Evolutionary conservation across 1,140 invertebrate genomes (phyloP).

Genomic region (Ceratitis capitata): DNA sequence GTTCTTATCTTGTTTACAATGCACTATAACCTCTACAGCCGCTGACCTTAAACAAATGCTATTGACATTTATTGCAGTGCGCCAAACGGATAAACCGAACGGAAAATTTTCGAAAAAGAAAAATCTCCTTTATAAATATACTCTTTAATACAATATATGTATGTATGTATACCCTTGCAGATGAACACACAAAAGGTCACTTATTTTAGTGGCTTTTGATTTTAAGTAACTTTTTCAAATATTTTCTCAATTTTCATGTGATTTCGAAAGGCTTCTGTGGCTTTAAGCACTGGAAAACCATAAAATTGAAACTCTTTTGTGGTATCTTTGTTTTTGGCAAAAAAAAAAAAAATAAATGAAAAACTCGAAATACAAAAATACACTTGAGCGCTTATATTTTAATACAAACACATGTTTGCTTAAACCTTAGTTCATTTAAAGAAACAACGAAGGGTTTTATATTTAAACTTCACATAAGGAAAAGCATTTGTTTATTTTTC

Average conservation of each 20-base stretch:
- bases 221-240: not conserved
- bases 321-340: not conserved
- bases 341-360: not conserved
- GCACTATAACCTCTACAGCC: conserved; percentile 4
- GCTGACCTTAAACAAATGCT: conserved; percentile 9
- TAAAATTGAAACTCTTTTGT: not conserved
- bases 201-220: not conserved
- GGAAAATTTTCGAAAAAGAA: too few relatives aligned
- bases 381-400: not conserved
- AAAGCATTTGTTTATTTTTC: too few relatives aligned
- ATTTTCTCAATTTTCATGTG: not conserved
- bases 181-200: not conserved
- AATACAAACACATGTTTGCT: too few relatives aligned
- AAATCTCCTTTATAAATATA: not conserved
- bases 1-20: conserved; percentile 25
- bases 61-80: conserved; percentile 14
- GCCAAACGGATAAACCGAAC: not conserved
- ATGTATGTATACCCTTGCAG: not conserved
- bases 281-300: not conserved
- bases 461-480: too few relatives aligned
- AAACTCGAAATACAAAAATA: too few relatives aligned
- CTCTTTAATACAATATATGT: not conserved
- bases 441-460: too few relatives aligned
- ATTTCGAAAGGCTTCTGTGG: not conserved
- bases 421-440: too few relatives aligned